A percentile compares a stretch with the other conserved stretches of the same genome.
Conservation (phyloP, 2,888 invertebrate species). For the Iphiclides podalirius region DNA sequence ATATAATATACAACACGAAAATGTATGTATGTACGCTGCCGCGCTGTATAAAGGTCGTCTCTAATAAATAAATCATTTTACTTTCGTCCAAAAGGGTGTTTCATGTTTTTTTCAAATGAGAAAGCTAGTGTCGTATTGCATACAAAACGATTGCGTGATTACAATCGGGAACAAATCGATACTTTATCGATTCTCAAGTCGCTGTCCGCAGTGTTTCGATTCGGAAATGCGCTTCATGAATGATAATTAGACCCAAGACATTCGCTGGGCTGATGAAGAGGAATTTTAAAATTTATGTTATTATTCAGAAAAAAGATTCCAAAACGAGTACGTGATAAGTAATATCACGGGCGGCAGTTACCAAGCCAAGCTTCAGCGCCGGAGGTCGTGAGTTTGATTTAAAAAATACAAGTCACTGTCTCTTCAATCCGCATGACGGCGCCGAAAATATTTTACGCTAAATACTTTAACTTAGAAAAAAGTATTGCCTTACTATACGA, state of each 20-base stretch:
- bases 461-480: too few species aligned
- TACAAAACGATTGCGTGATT: slow-evolving; percentile 38
- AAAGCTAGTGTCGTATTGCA: slow-evolving; percentile 35
- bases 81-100: slow-evolving; percentile 20
- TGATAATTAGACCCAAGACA: slow-evolving; percentile 34
- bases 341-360: too few species aligned
- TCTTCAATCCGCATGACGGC: too few species aligned
- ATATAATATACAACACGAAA: too few species aligned
- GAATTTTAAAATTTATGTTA: slow-evolving; percentile 10
- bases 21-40: too few species aligned
- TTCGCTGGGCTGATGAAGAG: not conserved
- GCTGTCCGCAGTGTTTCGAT: slow-evolving; percentile 29
- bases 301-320: too few species aligned
- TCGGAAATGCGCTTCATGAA: slow-evolving; percentile 36
- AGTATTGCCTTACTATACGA: too few species aligned
- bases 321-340: too few species aligned
- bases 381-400: too few species aligned
- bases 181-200: slow-evolving; percentile 43
- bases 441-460: too few species aligned
- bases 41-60: not conserved
- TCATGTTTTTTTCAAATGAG: slow-evolving; percentile 30
- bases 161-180: slow-evolving; percentile 40
- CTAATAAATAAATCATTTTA: slow-evolving; percentile 24
- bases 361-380: too few species aligned
- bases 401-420: too few species aligned